Evolutionary conservation across 2,113 vertebrate genomes (phyloP), one percentile per base, ranked within the genome.

Genomic region (Eclectus roratus): DNA sequence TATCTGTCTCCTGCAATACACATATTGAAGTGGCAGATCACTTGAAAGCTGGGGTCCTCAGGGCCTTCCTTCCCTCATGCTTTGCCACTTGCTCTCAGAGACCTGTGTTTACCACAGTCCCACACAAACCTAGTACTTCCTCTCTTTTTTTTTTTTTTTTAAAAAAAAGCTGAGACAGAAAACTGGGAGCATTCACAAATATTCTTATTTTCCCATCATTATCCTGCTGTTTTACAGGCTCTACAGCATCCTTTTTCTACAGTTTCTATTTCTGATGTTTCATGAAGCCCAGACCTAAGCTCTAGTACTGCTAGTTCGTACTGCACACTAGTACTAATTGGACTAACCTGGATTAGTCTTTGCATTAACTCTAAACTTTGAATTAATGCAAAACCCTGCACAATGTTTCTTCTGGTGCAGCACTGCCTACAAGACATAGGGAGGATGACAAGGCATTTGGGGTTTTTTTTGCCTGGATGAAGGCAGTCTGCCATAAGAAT

Each of bases 401-500:
- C 63, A 44, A 1, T 53, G 47, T 87, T 95, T 80, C 43, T 85
- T 58, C 39, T 80, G 88, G 33, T 90, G 81, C 73, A 82, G 61
- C 12, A 3, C 1, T 76, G 60, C 47, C 73, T 84, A 3, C 41
- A 80, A 88, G 76, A 76, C 74, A 49, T 1, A 5, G 49, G 27
- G 66, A 81, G 24, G 70, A 95, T 95, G 91, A 92, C 79, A 94
- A 73, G 55, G 88, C 87, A 56, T 90, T 95, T 37, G 33, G 37
- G 37, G 9, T n/a, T 20, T 91, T 74, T 31, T 88, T 81, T 73
- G 20, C 27, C 84, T 87, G 81, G 87, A 53, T 92, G 79, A 95
- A 94, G 91, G 89, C 89, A 91, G 91, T 76, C 81, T 96, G 94
- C 94, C 76, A 85, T 90, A 55, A 89, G 85, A 60, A 88, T 93